These are phyloP conservation scores for Motacilla tschutschensis DNA, from an alignment of 2,113 vertebrate species.

Conservation along the genomic window DNA sequence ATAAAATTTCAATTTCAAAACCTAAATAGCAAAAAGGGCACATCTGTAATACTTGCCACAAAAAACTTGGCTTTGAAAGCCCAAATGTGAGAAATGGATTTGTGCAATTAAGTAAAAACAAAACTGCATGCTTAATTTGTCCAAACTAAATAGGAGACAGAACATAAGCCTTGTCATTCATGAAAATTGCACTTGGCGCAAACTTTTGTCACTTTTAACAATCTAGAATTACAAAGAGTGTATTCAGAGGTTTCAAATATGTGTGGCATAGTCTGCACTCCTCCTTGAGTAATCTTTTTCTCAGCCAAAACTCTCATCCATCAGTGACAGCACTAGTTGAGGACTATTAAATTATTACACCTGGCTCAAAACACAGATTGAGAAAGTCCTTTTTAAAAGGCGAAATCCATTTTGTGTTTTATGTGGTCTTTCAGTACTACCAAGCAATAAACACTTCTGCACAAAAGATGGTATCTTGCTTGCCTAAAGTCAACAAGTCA, in stretches of 20 bases:
- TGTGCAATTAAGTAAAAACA: slow-evolving; percentile 11
- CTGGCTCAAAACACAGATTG: background rate
- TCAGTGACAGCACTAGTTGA: background rate
- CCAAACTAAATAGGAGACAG: slow-evolving; percentile 15
- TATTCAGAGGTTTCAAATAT: slow-evolving; percentile 20
- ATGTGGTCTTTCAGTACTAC: background rate
- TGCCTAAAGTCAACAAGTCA: background rate
- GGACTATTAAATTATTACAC: background rate
- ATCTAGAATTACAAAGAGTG: slow-evolving; percentile 24
- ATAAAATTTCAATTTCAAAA: background rate
- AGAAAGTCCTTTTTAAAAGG: background rate
- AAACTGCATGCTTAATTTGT: background rate
- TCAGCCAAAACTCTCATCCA: slow-evolving; percentile 11
- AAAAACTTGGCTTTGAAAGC: background rate
- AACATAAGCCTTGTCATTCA: slow-evolving; percentile 19
- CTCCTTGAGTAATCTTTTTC: slow-evolving; percentile 11
- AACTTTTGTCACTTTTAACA: slow-evolving; percentile 20
- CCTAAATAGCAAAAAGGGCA: background rate
- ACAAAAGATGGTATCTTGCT: background rate
- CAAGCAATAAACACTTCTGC: background rate
- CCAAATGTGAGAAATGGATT: background rate
- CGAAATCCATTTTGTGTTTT: background rate
- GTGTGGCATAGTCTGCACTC: background rate
- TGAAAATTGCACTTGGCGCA: slow-evolving; percentile 10
- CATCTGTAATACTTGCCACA: background rate